A percentile compares a stretch with the other conserved stretches of the same genome.
These are phyloP conservation scores for Muscidifurax raptorellus DNA, from an alignment of 1,140 invertebrate species.

Conservation along the genomic window DNA sequence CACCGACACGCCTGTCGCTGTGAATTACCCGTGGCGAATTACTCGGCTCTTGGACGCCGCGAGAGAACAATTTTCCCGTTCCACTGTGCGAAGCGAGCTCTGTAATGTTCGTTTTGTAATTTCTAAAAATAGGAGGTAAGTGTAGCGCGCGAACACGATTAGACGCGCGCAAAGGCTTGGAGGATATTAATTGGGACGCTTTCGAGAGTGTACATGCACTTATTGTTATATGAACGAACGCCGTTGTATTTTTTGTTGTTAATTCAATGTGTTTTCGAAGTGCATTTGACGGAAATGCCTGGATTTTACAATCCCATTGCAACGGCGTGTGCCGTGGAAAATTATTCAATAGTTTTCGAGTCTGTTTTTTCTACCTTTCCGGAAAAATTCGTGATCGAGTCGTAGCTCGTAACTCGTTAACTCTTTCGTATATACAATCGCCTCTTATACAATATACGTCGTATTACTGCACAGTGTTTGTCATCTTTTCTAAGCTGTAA, in stretches of 20 bases:
- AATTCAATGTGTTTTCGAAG: too few relatives aligned
- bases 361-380: too few relatives aligned
- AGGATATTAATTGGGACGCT: neutral
- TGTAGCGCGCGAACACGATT: neutral
- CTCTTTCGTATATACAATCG: too few relatives aligned
- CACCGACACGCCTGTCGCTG: neutral
- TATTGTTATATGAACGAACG: too few relatives aligned
- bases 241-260: neutral
- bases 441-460: too few relatives aligned
- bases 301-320: conserved; percentile 15
- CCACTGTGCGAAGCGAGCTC: neutral
- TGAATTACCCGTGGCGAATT: neutral
- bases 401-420: too few relatives aligned
- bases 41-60: neutral
- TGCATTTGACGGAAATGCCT: neutral
- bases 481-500: too few relatives aligned
- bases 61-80: neutral
- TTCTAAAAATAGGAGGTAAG: neutral
- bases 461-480: too few relatives aligned
- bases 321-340: neutral
- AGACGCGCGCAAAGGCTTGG: neutral
- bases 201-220: neutral
- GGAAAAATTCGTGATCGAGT: too few relatives aligned
- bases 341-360: neutral
- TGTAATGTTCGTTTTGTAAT: neutral